Evolutionary conservation across 2,888 invertebrate genomes (phyloP), one percentile per base, ranked within the genome.

Genomic region (Clostera curtula): DNA sequence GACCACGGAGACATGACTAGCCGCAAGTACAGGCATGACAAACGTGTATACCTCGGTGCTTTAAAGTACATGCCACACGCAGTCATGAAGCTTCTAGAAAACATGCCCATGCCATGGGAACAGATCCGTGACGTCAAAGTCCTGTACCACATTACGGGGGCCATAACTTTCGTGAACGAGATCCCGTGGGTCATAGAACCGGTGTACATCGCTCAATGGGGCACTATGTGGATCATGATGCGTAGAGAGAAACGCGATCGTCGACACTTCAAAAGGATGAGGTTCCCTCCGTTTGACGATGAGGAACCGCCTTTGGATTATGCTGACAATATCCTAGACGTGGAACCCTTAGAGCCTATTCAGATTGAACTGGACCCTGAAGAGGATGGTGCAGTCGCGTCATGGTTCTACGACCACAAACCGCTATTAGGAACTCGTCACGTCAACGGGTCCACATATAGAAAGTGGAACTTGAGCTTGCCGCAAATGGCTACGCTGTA

Each of bases 211-310:
- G 98, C 98, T 1, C 99, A 99, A 65, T 99, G 99, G 99, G 98
- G 98, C 20, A 97, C 98, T 1, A 99, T 99, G 98, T 99, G 99
- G 99, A 98, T 99, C 49, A 99, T 99, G 98, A 98, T 99, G 98
- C 87, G 99, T 47, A 88, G 99, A 49, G 98, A 99, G 66, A 99
- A 99, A 73, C 87, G 99, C 40, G 99, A 99, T 85, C 92, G 99
- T 66, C 89, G 98, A 14, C 99, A 99, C 71, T 99, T 99, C 70
- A 99, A 99, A 74, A 87, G 99, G 49, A 99, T 99, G 99, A 87
- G 99, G 47, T 99, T 99, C 70, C 99, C 99, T 7, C 99, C 99
- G 0, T 99, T 99, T 70, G 99, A 99, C 69, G 99, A 99, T 73
- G 99, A 99, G 76, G 99, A 99, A 84, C 99, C 99, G 23, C 99